These are phyloP conservation scores for Actinostola sp. DNA, from an alignment of 92 coral and sea anemone genomes.

Conservation along the genomic window DNA sequence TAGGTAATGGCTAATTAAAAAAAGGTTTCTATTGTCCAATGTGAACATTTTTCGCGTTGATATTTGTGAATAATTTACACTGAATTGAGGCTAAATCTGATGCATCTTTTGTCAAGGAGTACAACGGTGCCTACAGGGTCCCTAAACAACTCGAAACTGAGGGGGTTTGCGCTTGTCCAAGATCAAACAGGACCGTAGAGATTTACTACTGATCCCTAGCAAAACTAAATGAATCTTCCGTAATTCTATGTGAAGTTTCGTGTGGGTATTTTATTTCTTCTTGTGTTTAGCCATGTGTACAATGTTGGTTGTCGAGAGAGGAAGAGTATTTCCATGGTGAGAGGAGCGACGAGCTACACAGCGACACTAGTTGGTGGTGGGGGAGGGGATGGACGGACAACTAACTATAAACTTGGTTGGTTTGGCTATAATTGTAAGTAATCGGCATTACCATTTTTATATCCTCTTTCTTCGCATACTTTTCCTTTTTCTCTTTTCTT, in stretches of 20 bases:
- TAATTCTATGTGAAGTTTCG: neutral
- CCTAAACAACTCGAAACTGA: too few relatives aligned
- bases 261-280: neutral
- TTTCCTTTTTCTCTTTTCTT: neutral
- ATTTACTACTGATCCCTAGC: too few relatives aligned
- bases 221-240: too few relatives aligned
- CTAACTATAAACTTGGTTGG: constrained; percentile 58
- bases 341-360: constrained; percentile 56
- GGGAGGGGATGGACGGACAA: constrained; percentile 49
- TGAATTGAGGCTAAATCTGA: too few relatives aligned
- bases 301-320: constrained; percentile 66
- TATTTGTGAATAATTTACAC: too few relatives aligned
- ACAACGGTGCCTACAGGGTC: too few relatives aligned
- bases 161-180: too few relatives aligned
- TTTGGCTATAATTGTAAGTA: constrained; percentile 60
- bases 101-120: too few relatives aligned
- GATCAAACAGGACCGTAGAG: too few relatives aligned
- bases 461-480: neutral
- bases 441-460: neutral
- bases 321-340: constrained; percentile 33
- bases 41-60: too few relatives aligned
- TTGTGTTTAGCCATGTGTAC: constrained; percentile 38
- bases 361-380: constrained; percentile 64
- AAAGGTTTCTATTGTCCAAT: too few relatives aligned
- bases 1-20: too few relatives aligned